Conservation (phyloP, 1,140 invertebrate species). For the fruit fly (Drosophila melanogaster) region Release_6_plus_ISO1_MT NT_037436.4:18389001-18389500, state of each 20-base stretch:
- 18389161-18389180: slow-evolving; percentile 82
- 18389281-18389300: background rate
- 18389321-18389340: background rate
- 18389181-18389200: slow-evolving; percentile 44
- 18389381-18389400: too few relatives aligned
- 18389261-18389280: slow-evolving; percentile 21
- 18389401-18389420: background rate
- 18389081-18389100: slow-evolving; percentile 39
- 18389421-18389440: background rate
- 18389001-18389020: slow-evolving; percentile 43
- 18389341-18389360: background rate
- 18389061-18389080: slow-evolving; percentile 75
- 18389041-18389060: slow-evolving; percentile 78
- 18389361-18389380: too few relatives aligned
- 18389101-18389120: slow-evolving; percentile 1
- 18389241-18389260: slow-evolving; percentile 7
- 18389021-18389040: slow-evolving; percentile 64
- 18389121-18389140: slow-evolving; percentile 73
- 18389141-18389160: slow-evolving; percentile 81
- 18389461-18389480: slow-evolving; percentile 9
- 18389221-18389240: background rate
- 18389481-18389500: background rate
- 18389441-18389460: background rate
- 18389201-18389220: background rate
- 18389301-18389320: too few relatives aligned